phyloP scores from a whole-genome alignment of 1,140 invertebrate species.

The Drosophila micromelanica region DNA sequence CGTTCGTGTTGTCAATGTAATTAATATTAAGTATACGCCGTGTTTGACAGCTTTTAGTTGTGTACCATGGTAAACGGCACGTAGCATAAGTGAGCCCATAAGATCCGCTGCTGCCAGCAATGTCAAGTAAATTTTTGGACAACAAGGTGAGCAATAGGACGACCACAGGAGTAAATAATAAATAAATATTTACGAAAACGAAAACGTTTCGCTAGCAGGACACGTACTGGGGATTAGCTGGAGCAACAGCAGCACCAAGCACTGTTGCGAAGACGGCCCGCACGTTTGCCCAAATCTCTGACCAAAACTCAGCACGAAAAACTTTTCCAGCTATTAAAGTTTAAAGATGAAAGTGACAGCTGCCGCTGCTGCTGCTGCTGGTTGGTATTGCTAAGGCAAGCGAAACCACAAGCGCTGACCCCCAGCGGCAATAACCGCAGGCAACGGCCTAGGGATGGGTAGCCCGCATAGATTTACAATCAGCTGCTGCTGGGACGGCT shows the following conservation, averaged over 20 bases:
- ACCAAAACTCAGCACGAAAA: constrained; percentile 58
- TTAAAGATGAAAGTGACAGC: constrained; percentile 80
- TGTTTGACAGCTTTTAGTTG: constrained; percentile 74
- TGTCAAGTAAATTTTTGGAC: constrained; percentile 70
- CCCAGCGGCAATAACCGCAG: constrained; percentile 49
- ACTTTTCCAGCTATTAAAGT: constrained; percentile 74
- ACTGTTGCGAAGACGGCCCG: constrained; percentile 56
- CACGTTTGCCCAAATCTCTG: constrained; percentile 59
- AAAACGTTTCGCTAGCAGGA: constrained; percentile 73
- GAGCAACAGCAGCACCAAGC: constrained; percentile 25
- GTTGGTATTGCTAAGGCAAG: constrained; percentile 6
- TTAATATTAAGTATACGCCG: constrained; percentile 81
- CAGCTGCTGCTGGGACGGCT: constrained; percentile 51
- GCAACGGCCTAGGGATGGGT: neutral
- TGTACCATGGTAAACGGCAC: constrained; percentile 55
- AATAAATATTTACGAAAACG: constrained; percentile 72
- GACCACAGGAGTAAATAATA: constrained; percentile 73
- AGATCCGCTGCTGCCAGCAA: constrained; percentile 53
- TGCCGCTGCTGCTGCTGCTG: constrained; percentile 32
- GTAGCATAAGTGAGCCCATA: constrained; percentile 59
- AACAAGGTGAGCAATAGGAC: constrained; percentile 57
- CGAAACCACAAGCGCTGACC: constrained; percentile 28
- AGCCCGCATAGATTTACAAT: constrained; percentile 76
- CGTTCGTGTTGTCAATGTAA: constrained; percentile 59
- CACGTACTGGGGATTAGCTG: constrained; percentile 76